A percentile compares a stretch with the other conserved stretches of the same genome.
Evolutionary conservation across 2,797 vertebrate genomes (phyloP).

Genomic region (Ciconia nigra): DNA sequence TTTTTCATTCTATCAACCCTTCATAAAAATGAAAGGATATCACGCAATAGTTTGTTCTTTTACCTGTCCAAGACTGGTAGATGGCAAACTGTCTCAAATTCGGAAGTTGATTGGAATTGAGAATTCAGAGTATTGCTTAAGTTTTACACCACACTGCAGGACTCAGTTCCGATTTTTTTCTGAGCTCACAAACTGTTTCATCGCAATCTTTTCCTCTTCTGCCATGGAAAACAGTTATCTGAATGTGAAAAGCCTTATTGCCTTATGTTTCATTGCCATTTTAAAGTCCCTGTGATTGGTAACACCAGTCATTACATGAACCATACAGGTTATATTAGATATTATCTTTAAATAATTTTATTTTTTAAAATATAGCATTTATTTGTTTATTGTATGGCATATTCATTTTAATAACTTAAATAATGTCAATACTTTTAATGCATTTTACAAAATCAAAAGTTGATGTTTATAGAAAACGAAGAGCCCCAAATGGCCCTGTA

Average conservation of each 20-base stretch:
- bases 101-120: neutral
- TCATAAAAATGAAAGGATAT: neutral
- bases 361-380: neutral
- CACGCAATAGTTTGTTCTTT: neutral
- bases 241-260: neutral
- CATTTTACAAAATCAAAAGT: neutral
- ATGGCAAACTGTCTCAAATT: neutral
- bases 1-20: neutral
- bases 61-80: neutral
- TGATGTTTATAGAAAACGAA: neutral
- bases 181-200: neutral
- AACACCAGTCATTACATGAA: neutral
- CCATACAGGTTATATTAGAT: neutral
- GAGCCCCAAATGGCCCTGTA: neutral
- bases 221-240: neutral
- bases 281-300: neutral
- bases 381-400: neutral
- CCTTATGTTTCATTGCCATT: neutral
- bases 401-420: neutral
- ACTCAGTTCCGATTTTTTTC: neutral
- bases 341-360: neutral
- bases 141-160: neutral
- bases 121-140: neutral
- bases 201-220: neutral
- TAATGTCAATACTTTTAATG: neutral